Base-by-base conservation (phyloP, 2,797 vertebrate genomes). In the Gymnothorax javanicus region DNA sequence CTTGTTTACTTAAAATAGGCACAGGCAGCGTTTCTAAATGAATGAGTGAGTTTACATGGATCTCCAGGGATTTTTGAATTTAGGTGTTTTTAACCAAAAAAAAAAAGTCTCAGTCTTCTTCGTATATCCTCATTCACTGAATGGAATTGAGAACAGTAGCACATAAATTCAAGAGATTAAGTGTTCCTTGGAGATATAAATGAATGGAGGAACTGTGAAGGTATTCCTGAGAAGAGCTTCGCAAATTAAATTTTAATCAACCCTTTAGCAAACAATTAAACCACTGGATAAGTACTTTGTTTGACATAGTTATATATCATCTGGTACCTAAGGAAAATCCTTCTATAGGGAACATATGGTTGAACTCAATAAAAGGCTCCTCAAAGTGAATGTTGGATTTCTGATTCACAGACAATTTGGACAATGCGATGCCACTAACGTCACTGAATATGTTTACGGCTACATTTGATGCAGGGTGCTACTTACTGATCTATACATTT, bases 211-310 rank as follows among this genome's bases (percentile, higher is more conserved):
- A 73, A 82, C 25, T 13, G 82, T 85, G 6, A 75, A 82, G 62
- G 85, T 87, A 79, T 89, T 86, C 69, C 87, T 87, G 67, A 83
- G 85, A 71, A 27, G 20, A 87, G 62, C 52, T 83, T 56, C 62
- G 67, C 83, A 84, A 88, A 67, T 60, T 60, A 77, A 86, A 81
- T 87, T 89, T 75, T 87, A 90, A 90, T 89, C 59, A 89, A 86
- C 87, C 85, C 58, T 81, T 89, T 86, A 87, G 82, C 86, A 87
- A 90, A 90, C 85, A 86, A 90, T 90, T 89, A 89, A 79, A 58
- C 52, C 33, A 59, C 50, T 71, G 57, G 69, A 86, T 90, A 84
- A 89, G 58, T 13, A 23, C 83, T 81, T 84, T 58, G 13, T 60
- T 77, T 83, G 85, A 23, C 82, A 56, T 56, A 79, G 67, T 83